Percentiles rank a stretch among this genome's conserved stretches.
These are phyloP conservation scores for Callocephalon fimbriatum DNA, from an alignment of 2,113 vertebrate genomes.

Conservation along the genomic window DNA sequence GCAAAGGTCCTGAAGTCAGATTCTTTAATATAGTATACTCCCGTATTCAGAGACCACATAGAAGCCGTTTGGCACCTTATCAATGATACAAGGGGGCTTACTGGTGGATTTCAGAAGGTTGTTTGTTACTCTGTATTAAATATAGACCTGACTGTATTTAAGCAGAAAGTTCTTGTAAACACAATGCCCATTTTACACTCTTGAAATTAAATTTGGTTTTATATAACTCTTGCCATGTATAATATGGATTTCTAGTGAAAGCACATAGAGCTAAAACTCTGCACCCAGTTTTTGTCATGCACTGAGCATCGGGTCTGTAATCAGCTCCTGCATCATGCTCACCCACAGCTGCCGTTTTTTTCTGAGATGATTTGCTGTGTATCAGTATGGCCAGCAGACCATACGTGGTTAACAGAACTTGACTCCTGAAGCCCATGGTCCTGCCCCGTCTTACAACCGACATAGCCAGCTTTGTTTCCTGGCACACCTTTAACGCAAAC, in stretches of 20 bases:
- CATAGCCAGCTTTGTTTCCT: neutral
- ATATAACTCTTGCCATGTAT: neutral
- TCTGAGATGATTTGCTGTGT: neutral
- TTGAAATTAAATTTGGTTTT: neutral
- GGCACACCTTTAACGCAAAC: rapidly evolving
- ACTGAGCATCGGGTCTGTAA: neutral
- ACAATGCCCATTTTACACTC: neutral
- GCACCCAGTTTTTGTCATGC: neutral
- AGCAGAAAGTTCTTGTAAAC: neutral
- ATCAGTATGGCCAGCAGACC: neutral
- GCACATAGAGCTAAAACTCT: neutral
- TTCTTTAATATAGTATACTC: neutral
- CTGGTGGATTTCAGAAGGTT: neutral
- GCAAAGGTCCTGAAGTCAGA: neutral
- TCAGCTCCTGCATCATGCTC: neutral
- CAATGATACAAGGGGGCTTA: neutral
- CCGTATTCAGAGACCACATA: neutral
- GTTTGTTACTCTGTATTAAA: neutral
- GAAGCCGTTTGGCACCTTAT: neutral
- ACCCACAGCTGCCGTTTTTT: neutral
- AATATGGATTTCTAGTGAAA: neutral
- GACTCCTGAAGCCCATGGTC: neutral
- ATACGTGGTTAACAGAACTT: neutral
- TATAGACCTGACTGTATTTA: neutral
- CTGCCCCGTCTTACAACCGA: neutral